phyloP scores from a whole-genome alignment of 2,113 vertebrate species.

The Rhadina sibilatrix region DNA sequence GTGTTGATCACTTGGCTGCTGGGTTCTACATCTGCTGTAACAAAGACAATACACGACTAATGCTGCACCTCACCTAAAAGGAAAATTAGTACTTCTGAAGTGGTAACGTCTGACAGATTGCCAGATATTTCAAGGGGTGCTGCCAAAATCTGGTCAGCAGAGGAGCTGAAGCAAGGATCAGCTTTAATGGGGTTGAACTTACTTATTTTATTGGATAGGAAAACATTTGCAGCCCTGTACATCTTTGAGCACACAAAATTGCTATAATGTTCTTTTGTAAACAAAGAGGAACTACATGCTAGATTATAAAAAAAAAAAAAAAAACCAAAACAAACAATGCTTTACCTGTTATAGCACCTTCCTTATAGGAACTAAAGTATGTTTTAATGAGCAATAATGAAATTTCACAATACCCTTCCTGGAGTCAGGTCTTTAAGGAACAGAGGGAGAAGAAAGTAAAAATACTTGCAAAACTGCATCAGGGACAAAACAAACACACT shows the following conservation, averaged over 20 bases:
- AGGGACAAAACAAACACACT: neutral
- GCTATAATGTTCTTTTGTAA: neutral
- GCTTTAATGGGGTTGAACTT: neutral
- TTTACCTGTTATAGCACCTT: neutral
- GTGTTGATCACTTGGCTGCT: neutral
- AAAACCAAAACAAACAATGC: too few species aligned
- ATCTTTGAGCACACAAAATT: neutral
- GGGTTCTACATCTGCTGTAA: neutral
- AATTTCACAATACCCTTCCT: neutral
- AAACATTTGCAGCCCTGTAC: neutral
- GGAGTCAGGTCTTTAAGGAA: neutral
- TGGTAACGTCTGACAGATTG: neutral
- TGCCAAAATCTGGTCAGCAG: neutral
- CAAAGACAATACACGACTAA: neutral
- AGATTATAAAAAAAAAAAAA: neutral
- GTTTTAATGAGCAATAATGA: neutral
- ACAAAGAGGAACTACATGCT: neutral
- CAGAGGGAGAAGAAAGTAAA: neutral
- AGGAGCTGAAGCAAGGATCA: neutral
- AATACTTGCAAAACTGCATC: neutral
- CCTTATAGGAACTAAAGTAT: neutral
- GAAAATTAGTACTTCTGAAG: neutral
- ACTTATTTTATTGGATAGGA: neutral
- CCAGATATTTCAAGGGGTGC: neutral
- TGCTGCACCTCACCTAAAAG: neutral